Evolutionary conservation across 2,113 vertebrate genomes (phyloP), one percentile per base, ranked within the genome.

Genomic region (Scomber japonicus): DNA sequence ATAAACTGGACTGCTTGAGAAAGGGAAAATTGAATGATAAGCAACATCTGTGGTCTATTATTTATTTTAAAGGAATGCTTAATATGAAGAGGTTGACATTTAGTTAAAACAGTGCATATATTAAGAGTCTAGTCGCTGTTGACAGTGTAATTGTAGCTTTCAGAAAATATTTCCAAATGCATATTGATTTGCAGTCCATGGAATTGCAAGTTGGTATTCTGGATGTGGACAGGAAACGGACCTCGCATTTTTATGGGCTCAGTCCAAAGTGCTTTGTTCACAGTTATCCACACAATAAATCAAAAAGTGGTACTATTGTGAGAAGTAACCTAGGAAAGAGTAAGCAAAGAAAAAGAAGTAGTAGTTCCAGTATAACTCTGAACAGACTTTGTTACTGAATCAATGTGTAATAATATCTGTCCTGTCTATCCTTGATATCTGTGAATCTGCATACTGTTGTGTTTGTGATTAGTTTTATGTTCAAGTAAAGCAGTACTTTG

Each of bases 111-210:
- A 57, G 31, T 35, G 30, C 21, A 72, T 78, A 6, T 71, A 75
- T 73, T 59, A 66, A 27, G 9, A 56, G 83, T 64, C 45, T 31
- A 60, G 68, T 49, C 31, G 11, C 51, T 71, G 78, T 67, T 73
- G 78, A 87, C 80, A 84, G 49, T 74, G 79, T 85, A 86, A 90
- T 77, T 87, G 77, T 44, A 86, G 78, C 66, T 62, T 75, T 68
- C 59, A 48, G 40, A 24, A 69, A 84, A 68, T 50, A 30, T 78
- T 80, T 73, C 35, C 51, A 75, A 72, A 68, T 45, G 53, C 24
- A 63, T 67, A 73, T 44, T 44, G 30, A 82, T 82, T 80, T 85
- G 50, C 49, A 83, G 49, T 82, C 55, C 0, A 2, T 62, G 53
- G 71, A 78, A 51, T 19, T 54, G 50, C 0, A 87, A 78, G 81